A percentile compares a stretch with the other conserved stretches of the same genome.
phyloP scores from a whole-genome alignment of 2,888 invertebrate genomes.

The Gnatocerus cornutus region DNA sequence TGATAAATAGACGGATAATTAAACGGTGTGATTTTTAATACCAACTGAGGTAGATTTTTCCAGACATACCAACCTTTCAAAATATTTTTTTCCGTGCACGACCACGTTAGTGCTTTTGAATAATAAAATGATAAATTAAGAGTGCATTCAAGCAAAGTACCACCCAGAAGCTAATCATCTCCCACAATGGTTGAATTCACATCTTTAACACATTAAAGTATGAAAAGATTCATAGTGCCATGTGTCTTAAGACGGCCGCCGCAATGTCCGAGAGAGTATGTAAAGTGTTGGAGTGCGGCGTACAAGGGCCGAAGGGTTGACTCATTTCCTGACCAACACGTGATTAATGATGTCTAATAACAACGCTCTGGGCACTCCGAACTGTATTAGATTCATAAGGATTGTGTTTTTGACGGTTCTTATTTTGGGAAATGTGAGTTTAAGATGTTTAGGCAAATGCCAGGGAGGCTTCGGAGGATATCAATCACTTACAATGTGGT shows the following conservation, averaged over 20 bases:
- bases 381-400: conserved; percentile 65
- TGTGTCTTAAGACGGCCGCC: conserved; percentile 65
- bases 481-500: no score
- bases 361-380: conserved; percentile 63
- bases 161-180: conserved; percentile 60
- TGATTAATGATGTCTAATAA: conserved; percentile 73
- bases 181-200: conserved; percentile 55
- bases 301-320: conserved; percentile 71
- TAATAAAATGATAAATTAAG: conserved; percentile 40
- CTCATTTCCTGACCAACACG: conserved; percentile 72
- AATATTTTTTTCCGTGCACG: conserved; percentile 1
- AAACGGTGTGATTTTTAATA: no score
- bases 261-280: conserved; percentile 65
- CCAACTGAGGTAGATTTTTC: no score
- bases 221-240: conserved; percentile 62
- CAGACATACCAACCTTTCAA: background rate
- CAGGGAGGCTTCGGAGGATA: background rate
- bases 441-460: conserved; percentile 20
- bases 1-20: no score
- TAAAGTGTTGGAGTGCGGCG: conserved; percentile 65
- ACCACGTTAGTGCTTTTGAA: conserved; percentile 2
- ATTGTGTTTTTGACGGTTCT: conserved; percentile 66
- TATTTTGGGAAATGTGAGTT: conserved; percentile 20
- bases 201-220: conserved; percentile 63
- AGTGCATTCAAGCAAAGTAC: conserved; percentile 43